A percentile compares a stretch with the other conserved stretches of the same genome.
These are phyloP conservation scores for Euphydryas editha DNA, from an alignment of 2,888 invertebrate species.

Conservation along the genomic window DNA sequence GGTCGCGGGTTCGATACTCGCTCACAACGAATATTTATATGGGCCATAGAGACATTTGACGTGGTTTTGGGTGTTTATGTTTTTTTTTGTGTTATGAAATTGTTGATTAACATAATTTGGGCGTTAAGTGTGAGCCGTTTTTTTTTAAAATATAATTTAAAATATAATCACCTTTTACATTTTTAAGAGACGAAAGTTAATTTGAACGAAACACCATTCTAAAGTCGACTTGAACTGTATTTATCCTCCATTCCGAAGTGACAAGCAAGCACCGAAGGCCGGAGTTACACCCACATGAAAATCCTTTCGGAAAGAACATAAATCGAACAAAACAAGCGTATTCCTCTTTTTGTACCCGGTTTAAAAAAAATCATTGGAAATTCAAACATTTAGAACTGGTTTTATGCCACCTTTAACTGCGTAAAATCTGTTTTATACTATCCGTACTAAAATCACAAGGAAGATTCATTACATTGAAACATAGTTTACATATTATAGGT, in stretches of 20 bases:
- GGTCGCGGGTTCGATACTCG: too few relatives aligned
- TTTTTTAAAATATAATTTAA: conserved; percentile 3
- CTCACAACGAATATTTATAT: too few relatives aligned
- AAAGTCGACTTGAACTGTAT: conserved; percentile 46
- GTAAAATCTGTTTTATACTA: conserved; percentile 5
- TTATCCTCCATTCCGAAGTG: conserved; percentile 46
- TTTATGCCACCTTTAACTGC: conserved; percentile 13
- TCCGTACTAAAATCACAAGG: too few relatives aligned
- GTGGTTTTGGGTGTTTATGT: too few relatives aligned
- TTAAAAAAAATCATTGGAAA: conserved; percentile 32
- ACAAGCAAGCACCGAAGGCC: conserved; percentile 46
- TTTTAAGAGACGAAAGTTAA: conserved; percentile 30
- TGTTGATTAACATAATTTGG: too few relatives aligned
- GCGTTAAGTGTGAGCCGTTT: too few relatives aligned
- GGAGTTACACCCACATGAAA: conserved; percentile 48
- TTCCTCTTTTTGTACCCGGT: conserved; percentile 35
- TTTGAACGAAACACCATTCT: conserved; percentile 47
- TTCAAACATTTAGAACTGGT: conserved; percentile 27
- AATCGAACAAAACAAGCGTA: conserved; percentile 42
- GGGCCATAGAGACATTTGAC: too few relatives aligned
- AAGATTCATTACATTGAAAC: too few relatives aligned
- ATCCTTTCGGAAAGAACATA: conserved; percentile 48
- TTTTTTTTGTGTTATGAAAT: too few relatives aligned
- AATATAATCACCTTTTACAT: too few relatives aligned
- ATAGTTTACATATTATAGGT: too few relatives aligned